Conservation (phyloP, 1,140 invertebrate species). For the Zaprionus kolodkinae region DNA sequence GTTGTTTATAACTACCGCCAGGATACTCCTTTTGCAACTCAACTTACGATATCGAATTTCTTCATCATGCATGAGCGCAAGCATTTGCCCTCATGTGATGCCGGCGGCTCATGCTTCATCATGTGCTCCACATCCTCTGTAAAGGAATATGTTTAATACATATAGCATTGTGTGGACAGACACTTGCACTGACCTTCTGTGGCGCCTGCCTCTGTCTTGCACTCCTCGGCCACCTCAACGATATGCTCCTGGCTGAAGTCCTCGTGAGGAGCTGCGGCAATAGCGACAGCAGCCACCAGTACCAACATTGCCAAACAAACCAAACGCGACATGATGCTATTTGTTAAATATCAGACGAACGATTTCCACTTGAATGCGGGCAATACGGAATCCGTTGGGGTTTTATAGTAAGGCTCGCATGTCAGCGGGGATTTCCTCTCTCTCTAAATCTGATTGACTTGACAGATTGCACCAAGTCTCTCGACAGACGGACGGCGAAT, state of each 20-base stretch:
- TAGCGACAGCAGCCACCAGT: conserved; percentile 33
- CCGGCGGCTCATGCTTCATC: conserved; percentile 51
- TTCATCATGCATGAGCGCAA: conserved; percentile 72
- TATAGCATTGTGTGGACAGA: no score
- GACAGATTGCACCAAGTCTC: conserved; percentile 46
- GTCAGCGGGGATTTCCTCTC: conserved; percentile 22
- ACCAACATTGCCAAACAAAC: conserved; percentile 40
- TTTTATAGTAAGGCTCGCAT: conserved; percentile 53
- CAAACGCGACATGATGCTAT: conserved; percentile 53
- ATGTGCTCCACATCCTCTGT: conserved; percentile 67
- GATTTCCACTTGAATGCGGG: conserved; percentile 46
- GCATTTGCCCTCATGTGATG: conserved; percentile 63
- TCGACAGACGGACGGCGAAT: conserved; percentile 10
- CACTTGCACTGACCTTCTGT: conserved; percentile 51
- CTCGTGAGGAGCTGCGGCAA: conserved; percentile 51
- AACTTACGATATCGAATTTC: conserved; percentile 72
- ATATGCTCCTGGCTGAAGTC: conserved; percentile 55
- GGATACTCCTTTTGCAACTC: not conserved
- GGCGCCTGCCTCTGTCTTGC: conserved; percentile 64
- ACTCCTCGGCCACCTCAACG: conserved; percentile 51
- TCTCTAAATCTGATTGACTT: conserved; percentile 41
- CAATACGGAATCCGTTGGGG: not conserved
- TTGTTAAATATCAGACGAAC: conserved; percentile 19
- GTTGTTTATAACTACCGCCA: not conserved
- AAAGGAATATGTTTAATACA: not conserved